Conservation (phyloP, 2,797 vertebrate genomes). For the Catamblyrhynchus diadema region DNA sequence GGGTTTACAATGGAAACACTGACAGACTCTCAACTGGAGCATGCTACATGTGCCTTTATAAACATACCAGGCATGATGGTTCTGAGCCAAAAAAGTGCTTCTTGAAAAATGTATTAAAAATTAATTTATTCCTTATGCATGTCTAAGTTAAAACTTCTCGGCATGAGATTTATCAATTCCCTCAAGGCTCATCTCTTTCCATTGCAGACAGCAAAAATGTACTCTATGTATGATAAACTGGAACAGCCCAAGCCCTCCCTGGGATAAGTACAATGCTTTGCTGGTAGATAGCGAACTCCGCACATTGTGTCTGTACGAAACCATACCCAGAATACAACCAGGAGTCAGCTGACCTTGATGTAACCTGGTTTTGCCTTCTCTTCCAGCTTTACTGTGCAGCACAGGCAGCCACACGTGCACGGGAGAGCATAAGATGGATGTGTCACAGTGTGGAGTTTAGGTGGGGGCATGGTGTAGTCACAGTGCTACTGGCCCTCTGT, state of each 20-base stretch:
- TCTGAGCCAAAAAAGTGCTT: slow-evolving; percentile 41
- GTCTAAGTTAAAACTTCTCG: neutral
- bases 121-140: slow-evolving; percentile 61
- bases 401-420: accelerated
- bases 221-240: neutral
- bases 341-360: neutral
- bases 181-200: slow-evolving; percentile 5
- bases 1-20: slow-evolving; percentile 53
- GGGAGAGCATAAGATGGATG: accelerated
- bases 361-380: neutral
- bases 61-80: slow-evolving; percentile 32
- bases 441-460: accelerated
- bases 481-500: neutral
- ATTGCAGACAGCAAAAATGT: slow-evolving; percentile 18
- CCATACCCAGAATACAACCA: accelerated
- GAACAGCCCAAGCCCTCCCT: neutral
- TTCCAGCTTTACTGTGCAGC: neutral
- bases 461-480: accelerated
- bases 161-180: slow-evolving; percentile 39
- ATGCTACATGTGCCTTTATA: slow-evolving; percentile 16
- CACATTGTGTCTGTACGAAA: accelerated
- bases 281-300: neutral
- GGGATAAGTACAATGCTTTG: slow-evolving; percentile 9
- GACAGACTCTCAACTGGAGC: slow-evolving; percentile 22
- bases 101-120: slow-evolving; percentile 66